Evolutionary conservation across 2,797 vertebrate species (phyloP).

Genomic region (Hemitrygon akajei): DNA sequence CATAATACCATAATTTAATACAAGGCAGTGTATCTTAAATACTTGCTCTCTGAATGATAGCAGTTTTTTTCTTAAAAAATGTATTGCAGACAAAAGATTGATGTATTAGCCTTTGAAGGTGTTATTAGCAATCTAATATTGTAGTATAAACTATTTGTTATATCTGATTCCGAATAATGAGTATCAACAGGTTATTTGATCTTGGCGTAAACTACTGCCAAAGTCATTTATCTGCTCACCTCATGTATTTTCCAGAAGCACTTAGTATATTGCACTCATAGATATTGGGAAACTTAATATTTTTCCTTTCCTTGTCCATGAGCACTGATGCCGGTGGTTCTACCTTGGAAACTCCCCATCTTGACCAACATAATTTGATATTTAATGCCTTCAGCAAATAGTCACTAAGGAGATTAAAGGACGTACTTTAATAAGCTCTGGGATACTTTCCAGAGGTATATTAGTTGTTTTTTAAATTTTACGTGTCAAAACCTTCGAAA

Average conservation of each 20-base stretch:
- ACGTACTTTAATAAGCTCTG: background rate
- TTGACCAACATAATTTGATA: background rate
- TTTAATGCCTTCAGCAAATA: background rate
- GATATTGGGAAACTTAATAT: background rate
- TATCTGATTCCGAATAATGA: background rate
- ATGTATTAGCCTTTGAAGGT: background rate
- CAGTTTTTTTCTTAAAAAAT: background rate
- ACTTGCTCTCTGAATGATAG: background rate
- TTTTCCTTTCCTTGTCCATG: background rate
- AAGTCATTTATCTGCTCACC: background rate
- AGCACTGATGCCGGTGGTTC: background rate
- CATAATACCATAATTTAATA: background rate
- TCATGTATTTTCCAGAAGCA: too few species aligned
- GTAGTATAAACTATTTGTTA: background rate
- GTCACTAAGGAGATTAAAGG: background rate
- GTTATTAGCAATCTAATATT: background rate
- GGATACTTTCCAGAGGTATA: background rate
- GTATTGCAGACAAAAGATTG: background rate
- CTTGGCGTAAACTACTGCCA: background rate
- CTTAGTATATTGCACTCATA: background rate
- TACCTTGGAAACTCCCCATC: background rate
- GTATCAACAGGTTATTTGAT: background rate
- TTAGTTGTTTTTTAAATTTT: background rate
- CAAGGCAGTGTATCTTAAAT: background rate
- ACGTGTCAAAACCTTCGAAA: too few species aligned